These are phyloP conservation scores for Andricus grossulariae DNA, from an alignment of 1,140 invertebrate species.

Conservation along the genomic window DNA sequence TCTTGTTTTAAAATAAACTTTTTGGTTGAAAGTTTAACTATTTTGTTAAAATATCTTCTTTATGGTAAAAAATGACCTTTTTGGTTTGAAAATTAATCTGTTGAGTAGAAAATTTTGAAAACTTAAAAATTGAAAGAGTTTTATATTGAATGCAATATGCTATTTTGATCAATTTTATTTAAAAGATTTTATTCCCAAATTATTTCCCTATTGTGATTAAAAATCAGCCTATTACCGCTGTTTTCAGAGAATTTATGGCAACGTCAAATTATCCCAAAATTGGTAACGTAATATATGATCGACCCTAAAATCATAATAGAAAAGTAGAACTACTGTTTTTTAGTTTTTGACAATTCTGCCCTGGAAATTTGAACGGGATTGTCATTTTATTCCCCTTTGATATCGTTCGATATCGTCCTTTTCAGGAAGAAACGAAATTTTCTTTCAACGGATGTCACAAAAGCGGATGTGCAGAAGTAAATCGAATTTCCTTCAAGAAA, in stretches of 20 bases:
- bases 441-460: conserved; percentile 1
- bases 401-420: background rate
- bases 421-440: conserved; percentile 6
- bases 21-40: no score
- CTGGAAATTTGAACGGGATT: background rate
- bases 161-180: no score
- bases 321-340: background rate
- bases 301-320: background rate
- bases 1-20: no score
- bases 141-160: no score
- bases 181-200: no score
- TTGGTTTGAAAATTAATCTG: no score
- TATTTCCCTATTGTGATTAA: no score
- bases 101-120: no score
- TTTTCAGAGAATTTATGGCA: background rate
- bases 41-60: no score
- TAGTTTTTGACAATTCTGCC: background rate
- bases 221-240: background rate
- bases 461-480: conserved; percentile 10
- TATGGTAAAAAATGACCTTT: no score
- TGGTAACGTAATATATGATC: no score
- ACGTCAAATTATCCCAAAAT: background rate
- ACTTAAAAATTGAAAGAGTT: no score
- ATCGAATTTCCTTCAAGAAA: background rate
- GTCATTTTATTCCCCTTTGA: background rate